phyloP scores from a whole-genome alignment of 2,113 vertebrate genomes.

The Meles meles region DNA sequence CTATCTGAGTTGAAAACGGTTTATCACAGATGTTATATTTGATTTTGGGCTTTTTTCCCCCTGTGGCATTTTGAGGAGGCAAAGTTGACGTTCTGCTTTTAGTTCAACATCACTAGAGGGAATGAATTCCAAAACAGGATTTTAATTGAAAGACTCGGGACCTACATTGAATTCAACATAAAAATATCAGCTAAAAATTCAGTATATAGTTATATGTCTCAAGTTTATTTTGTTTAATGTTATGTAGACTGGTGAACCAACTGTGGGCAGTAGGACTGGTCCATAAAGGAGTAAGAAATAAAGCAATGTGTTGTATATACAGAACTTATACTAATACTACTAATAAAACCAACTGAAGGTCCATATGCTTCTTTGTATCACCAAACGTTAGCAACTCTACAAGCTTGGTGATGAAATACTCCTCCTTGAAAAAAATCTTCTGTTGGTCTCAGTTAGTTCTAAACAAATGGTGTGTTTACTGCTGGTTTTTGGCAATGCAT shows the following conservation, averaged over 20 bases:
- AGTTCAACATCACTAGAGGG: neutral
- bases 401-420: neutral
- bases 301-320: neutral
- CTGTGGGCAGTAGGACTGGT: rapidly evolving
- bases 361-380: neutral
- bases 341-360: neutral
- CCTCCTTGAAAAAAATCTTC: neutral
- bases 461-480: neutral
- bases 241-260: neutral
- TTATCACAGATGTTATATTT: neutral
- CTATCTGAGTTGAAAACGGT: neutral
- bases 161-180: neutral
- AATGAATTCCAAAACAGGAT: neutral
- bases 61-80: neutral
- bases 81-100: neutral
- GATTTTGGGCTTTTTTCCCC: neutral
- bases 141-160: neutral
- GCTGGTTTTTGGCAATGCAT: neutral
- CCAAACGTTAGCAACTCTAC: neutral
- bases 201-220: neutral
- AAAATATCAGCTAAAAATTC: neutral
- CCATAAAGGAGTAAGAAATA: neutral
- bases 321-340: neutral
- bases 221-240: neutral
- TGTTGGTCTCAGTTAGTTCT: neutral